Conservation (phyloP, 2,113 vertebrate species). For the Phalacrocorax carbo region DNA sequence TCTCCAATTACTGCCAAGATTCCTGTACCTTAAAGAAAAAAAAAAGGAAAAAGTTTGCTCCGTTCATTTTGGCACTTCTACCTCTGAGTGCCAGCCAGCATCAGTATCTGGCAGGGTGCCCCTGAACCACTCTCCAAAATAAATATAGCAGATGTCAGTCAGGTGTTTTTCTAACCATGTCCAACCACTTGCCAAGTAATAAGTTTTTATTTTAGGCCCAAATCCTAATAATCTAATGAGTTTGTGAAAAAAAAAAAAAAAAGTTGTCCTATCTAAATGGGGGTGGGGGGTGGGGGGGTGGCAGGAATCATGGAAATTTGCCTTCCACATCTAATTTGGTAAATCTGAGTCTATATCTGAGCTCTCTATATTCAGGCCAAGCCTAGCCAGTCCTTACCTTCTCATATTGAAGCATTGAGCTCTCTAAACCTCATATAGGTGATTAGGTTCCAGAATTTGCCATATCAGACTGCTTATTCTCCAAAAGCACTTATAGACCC, state of each 20-base stretch:
- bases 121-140: neutral
- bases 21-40: neutral
- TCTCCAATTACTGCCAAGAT: neutral
- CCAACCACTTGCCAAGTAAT: neutral
- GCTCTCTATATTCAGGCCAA: neutral
- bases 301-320: neutral
- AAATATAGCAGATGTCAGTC: slow-evolving; percentile 5
- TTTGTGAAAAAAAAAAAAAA: neutral
- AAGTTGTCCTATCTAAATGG: neutral
- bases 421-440: neutral
- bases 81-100: neutral
- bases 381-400: neutral
- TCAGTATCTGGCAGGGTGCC: neutral
- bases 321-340: neutral
- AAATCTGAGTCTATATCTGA: neutral
- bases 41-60: neutral
- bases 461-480: neutral
- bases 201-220: neutral
- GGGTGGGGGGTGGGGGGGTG: too few species aligned
- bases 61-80: neutral
- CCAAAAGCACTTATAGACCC: neutral
- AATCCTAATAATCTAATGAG: neutral
- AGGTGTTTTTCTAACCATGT: neutral
- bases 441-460: neutral
- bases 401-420: neutral